Conservation (phyloP, 2,888 invertebrate genomes). For the Trachelus stipa region DNA sequence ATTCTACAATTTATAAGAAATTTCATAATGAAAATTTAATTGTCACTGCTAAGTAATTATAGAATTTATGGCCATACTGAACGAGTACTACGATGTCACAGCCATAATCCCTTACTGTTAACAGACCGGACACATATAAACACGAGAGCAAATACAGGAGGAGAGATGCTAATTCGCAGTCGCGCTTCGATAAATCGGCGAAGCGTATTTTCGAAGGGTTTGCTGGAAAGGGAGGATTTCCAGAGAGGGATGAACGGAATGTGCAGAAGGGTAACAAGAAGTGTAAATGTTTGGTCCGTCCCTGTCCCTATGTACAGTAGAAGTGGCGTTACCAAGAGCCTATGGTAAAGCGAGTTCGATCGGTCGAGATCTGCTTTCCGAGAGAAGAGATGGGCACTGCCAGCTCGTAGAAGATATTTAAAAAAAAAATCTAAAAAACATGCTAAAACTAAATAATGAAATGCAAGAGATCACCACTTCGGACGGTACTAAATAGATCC, state of each 20-base stretch:
- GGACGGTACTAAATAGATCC: neutral
- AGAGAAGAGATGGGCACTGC: neutral
- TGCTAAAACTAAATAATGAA: neutral
- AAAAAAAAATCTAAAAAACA: neutral
- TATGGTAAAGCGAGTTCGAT: neutral
- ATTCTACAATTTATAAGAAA: neutral
- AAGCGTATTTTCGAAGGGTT: slow-evolving; percentile 45
- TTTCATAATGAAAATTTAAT: neutral
- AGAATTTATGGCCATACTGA: neutral
- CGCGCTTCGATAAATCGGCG: slow-evolving; percentile 54
- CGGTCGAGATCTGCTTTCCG: neutral
- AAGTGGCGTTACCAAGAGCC: neutral
- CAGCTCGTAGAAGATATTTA: neutral
- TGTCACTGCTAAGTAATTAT: neutral
- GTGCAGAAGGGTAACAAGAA: slow-evolving; percentile 39
- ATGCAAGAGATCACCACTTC: neutral
- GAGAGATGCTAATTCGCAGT: slow-evolving; percentile 50
- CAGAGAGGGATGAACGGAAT: slow-evolving; percentile 19
- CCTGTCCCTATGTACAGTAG: slow-evolving; percentile 6
- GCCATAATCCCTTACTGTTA: neutral
- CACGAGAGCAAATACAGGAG: slow-evolving; percentile 1
- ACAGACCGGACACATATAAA: neutral
- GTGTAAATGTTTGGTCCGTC: slow-evolving; percentile 42
- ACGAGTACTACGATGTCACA: neutral
- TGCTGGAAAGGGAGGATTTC: slow-evolving; percentile 12